Evolutionary conservation across 1,140 invertebrate genomes (phyloP).

Genomic region (Phortica variegata): DNA sequence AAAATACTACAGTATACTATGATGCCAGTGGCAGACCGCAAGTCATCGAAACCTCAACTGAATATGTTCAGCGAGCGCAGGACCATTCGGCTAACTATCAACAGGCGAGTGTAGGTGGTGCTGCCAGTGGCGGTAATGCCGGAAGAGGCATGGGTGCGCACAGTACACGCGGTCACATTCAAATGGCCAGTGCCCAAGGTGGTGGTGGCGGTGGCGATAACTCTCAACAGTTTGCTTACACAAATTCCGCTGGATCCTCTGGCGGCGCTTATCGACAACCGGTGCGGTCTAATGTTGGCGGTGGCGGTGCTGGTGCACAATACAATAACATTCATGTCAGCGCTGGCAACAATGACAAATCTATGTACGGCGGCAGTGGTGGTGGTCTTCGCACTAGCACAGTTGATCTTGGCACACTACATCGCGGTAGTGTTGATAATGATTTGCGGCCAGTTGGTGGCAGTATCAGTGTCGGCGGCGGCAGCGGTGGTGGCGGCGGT

Average conservation of each 20-base stretch:
- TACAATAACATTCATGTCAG: too few relatives aligned
- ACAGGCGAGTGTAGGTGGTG: background rate
- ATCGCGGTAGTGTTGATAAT: constrained; percentile 44
- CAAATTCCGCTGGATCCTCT: too few relatives aligned
- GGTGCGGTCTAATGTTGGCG: background rate
- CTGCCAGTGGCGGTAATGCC: background rate
- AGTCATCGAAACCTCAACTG: constrained; percentile 26
- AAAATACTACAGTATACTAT: constrained; percentile 27
- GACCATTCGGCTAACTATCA: too few relatives aligned
- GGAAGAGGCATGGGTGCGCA: too few relatives aligned
- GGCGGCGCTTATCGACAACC: constrained; percentile 5
- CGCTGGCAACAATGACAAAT: constrained; percentile 26
- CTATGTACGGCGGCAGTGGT: constrained; percentile 23
- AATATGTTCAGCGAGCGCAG: background rate
- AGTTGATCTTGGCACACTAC: constrained; percentile 35
- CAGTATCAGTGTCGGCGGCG: constrained; percentile 3
- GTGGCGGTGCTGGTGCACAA: background rate
- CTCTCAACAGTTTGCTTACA: too few relatives aligned
- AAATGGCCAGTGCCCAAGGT: too few relatives aligned
- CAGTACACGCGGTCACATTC: constrained; percentile 41
- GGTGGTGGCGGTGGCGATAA: too few relatives aligned
- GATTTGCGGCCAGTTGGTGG: constrained; percentile 26
- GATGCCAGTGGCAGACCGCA: constrained; percentile 25
- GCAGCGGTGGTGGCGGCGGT: constrained; percentile 7
- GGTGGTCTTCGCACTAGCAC: constrained; percentile 37